Evolutionary conservation across 2,888 invertebrate genomes (phyloP), one percentile per base, ranked within the genome.

Genomic region (Erannis defoliaria): DNA sequence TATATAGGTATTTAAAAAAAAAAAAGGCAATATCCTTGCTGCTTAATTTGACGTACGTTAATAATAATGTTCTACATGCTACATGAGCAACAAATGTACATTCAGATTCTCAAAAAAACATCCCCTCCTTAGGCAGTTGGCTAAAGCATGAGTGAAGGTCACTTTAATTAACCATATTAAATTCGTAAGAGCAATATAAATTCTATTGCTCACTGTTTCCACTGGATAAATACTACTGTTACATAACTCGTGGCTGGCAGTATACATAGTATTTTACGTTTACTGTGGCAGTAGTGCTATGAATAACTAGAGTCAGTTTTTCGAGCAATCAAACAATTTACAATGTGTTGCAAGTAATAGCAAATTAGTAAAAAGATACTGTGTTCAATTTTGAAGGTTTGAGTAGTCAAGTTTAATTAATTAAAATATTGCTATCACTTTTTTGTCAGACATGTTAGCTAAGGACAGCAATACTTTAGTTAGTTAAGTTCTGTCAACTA

Each of bases 161-260:
- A 42, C 19, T 29, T 37, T 43, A 19, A 37, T 43, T 50, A 55
- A 43, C 38, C n/a, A 43, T 54, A 18, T n/a, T n/a, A n/a, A n/a
- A n/a, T 23, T 53, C 23, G 31, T 60, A 21, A 42, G 23, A 19
- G 5, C 21, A 45, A 21, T 37, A 43, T 21, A 10, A 59, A 26
- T 48, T 33, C 9, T 37, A 12, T 31, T 31, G 16, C 12, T 37
- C 23, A 45, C 23, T 37, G 38, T 46, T 38, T 19, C 42, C 31
- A 46, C 14, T 46, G 45, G 31, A 31, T n/a, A 31, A 16, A 35
- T 19, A 37, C 45, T 26, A 43, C 26, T 35, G n/a, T 58, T 49
- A 57, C 35, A 43, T 43, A 49, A 46, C 18, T 31, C 26, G 2
- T 12, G 16, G 16, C n/a, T 31, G 12, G 29, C 29, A 31, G 16